Base-by-base conservation (phyloP, 2,113 vertebrate species). In the Chitala chitala region DNA sequence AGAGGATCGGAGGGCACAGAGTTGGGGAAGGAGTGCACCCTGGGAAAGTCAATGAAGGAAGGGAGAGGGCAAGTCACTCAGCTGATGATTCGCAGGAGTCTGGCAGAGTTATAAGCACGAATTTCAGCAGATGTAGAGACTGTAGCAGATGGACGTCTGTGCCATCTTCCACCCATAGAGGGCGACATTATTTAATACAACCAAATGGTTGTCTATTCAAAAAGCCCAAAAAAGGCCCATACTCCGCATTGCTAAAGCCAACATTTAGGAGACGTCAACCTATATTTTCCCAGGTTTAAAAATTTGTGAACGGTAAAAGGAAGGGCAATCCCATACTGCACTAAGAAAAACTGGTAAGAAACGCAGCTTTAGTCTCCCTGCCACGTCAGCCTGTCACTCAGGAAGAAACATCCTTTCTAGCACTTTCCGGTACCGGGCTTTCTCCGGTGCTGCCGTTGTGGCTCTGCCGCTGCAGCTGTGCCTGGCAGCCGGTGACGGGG, bases 401-500 rank as follows among this genome's bases (percentile, higher is more conserved):
- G n/a, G n/a, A n/a, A n/a, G n/a, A n/a, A n/a, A n/a, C n/a, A n/a
- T n/a, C n/a, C n/a, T n/a, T n/a, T n/a, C n/a, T n/a, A n/a, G n/a
- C n/a, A n/a, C n/a, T n/a, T n/a, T n/a, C n/a, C n/a, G n/a, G n/a
- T 51, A 2, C 2, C 12, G 2, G 48, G 8, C 7, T 2, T 51
- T 51, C 48, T 51, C 2, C 12, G 20, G 20, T 51, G 48, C 8
- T 51, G 48, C 48, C 7, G 48, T 8, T 7, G 8, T 48, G 53
- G 5, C 12, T 17, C 5, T 55, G n/a, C n/a, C n/a, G n/a, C n/a
- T n/a, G n/a, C n/a, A n/a, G n/a, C n/a, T n/a, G n/a, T n/a, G n/a
- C n/a, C n/a, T n/a, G 87, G 82, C 84, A 83, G 83, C 82, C 84
- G 78, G 78, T 91, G 90, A 91, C 90, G 87, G 87, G 87, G 9